phyloP scores from a whole-genome alignment of 2,113 vertebrate species.

The Orthonyx spaldingii region DNA sequence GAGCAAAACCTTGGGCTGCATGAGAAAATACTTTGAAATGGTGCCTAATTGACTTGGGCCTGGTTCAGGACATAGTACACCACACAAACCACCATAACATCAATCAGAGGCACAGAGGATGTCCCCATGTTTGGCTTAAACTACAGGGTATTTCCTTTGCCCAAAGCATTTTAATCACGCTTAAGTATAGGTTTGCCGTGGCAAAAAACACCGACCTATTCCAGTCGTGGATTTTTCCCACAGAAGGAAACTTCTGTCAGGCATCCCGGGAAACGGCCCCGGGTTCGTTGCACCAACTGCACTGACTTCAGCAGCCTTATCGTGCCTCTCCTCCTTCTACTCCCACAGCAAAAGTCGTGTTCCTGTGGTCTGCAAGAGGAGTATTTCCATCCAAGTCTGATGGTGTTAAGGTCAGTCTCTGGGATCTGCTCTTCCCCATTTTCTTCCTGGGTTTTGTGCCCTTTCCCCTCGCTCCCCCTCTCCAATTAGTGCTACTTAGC shows the following conservation, averaged over 20 bases:
- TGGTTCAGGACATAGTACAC: constrained; percentile 8
- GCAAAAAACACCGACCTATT: neutral
- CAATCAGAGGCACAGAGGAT: constrained; percentile 28
- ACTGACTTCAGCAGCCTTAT: neutral
- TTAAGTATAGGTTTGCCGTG: constrained; percentile 53
- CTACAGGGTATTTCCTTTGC: constrained; percentile 57
- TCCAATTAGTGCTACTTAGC: neutral
- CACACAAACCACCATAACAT: constrained; percentile 57
- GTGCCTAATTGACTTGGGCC: constrained; percentile 52
- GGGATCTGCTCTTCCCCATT: neutral
- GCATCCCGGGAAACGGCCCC: neutral
- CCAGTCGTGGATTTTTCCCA: constrained; percentile 48
- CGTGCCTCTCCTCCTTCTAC: neutral
- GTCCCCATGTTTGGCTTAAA: constrained; percentile 24
- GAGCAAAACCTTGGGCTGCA: neutral
- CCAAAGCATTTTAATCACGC: constrained; percentile 33
- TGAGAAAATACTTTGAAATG: constrained; percentile 24
- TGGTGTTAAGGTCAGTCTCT: neutral
- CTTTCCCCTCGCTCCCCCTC: neutral
- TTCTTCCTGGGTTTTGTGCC: neutral
- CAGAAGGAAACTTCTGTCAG: constrained; percentile 11
- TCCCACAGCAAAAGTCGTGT: neutral
- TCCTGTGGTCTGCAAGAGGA: neutral
- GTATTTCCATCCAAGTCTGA: neutral
- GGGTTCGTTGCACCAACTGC: neutral